phyloP scores from a whole-genome alignment of 1,140 invertebrate genomes.

The Lerema accius region DNA sequence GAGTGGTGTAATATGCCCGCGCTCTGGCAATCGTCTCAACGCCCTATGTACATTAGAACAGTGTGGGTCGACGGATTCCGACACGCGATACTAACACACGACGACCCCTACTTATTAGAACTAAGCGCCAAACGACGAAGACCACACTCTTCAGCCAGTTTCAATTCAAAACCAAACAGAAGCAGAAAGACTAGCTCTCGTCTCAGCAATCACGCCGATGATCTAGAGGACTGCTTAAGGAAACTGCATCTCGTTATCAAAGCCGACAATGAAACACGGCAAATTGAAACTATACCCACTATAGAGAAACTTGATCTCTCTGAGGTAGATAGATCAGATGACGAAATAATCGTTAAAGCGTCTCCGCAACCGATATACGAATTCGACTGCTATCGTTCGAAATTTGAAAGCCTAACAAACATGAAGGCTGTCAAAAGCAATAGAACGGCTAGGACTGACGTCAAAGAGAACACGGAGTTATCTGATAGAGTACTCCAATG shows the following conservation, averaged over 20 bases:
- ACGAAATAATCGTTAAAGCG: conserved; percentile 54
- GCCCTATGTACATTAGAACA: conserved; percentile 87
- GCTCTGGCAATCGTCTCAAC: conserved; percentile 87
- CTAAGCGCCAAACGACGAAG: conserved; percentile 56
- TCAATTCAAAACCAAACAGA: conserved; percentile 36
- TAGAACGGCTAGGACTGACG: conserved; percentile 58
- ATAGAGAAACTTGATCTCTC: conserved; percentile 63
- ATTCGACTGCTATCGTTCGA: conserved; percentile 37
- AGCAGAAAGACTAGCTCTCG: conserved; percentile 42
- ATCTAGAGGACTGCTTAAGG: conserved; percentile 50
- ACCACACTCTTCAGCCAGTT: conserved; percentile 59
- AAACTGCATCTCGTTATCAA: conserved; percentile 62
- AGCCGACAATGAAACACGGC: conserved; percentile 44
- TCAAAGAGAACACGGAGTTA: conserved; percentile 70
- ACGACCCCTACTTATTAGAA: conserved; percentile 82
- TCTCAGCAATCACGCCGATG: conserved; percentile 44
- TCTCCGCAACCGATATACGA: conserved; percentile 56
- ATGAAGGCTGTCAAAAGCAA: conserved; percentile 68
- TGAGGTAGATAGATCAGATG: conserved; percentile 57
- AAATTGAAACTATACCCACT: conserved; percentile 31
- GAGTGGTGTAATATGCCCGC: conserved; percentile 68
- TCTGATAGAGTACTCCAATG: conserved; percentile 84
- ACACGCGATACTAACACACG: conserved; percentile 86
- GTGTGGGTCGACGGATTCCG: conserved; percentile 88
- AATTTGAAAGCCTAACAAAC: conserved; percentile 39